Conservation (phyloP, 2,797 vertebrate species). For the Leucoraja ocellata region DNA sequence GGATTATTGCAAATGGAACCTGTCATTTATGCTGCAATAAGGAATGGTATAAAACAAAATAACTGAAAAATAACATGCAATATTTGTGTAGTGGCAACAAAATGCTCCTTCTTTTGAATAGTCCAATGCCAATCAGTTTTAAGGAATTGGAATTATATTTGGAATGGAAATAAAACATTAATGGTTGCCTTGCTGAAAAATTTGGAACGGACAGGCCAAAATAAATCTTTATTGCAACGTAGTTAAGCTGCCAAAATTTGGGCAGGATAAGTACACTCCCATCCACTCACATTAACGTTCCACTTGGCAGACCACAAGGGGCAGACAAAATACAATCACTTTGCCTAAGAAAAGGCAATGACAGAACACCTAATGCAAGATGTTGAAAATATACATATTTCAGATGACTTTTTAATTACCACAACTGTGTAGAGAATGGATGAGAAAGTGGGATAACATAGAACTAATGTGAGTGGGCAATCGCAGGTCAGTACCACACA, state of each 20-base stretch:
- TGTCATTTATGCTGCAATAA: not conserved
- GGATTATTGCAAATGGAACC: not conserved
- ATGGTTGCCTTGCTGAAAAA: not conserved
- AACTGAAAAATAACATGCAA: not conserved
- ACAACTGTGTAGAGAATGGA: no score
- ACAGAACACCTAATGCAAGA: not conserved
- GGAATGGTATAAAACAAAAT: not conserved
- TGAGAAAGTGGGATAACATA: no score
- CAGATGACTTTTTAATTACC: not conserved
- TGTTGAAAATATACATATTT: not conserved
- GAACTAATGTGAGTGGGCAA: no score
- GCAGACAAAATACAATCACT: not conserved
- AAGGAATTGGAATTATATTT: not conserved
- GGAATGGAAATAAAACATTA: not conserved
- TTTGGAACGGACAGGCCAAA: not conserved
- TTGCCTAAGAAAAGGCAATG: not conserved
- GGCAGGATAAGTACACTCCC: not conserved
- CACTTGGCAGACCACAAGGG: not conserved
- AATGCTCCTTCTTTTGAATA: not conserved
- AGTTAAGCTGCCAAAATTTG: not conserved
- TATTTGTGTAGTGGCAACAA: not conserved
- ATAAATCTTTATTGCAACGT: not conserved
- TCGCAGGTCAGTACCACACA: no score
- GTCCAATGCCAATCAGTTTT: not conserved
- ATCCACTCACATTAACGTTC: not conserved